Conservation (phyloP, 2,888 invertebrate species). For the Abrostola triplasia region DNA sequence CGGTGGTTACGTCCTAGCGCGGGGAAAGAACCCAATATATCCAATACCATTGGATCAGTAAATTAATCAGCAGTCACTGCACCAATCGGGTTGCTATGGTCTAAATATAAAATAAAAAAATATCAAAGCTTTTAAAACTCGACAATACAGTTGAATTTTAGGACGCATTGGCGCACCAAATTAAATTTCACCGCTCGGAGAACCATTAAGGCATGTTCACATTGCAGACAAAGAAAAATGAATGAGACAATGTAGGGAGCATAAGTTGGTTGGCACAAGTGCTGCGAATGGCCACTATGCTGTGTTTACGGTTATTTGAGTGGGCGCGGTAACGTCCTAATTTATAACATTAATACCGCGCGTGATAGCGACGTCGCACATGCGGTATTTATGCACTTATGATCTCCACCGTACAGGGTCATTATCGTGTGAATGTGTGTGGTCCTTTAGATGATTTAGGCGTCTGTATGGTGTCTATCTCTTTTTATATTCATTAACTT, state of each 20-base stretch:
- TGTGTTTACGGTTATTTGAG: slow-evolving; percentile 85
- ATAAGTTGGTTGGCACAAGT: slow-evolving; percentile 76
- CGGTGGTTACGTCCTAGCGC: too few species aligned
- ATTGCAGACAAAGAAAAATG: slow-evolving; percentile 66
- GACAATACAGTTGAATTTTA: not conserved
- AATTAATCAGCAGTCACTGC: too few species aligned
- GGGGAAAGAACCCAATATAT: too few species aligned
- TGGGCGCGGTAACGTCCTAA: slow-evolving; percentile 84
- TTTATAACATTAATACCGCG: slow-evolving; percentile 86
- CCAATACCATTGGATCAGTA: too few species aligned
- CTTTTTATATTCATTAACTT: not conserved
- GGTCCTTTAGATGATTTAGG: slow-evolving; percentile 1
- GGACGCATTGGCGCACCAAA: not conserved
- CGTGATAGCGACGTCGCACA: slow-evolving; percentile 55
- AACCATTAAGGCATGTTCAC: slow-evolving; percentile 47
- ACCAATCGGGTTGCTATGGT: too few species aligned
- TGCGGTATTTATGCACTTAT: slow-evolving; percentile 69
- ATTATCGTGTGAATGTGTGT: slow-evolving; percentile 14
- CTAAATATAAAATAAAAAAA: not conserved
- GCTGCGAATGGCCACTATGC: slow-evolving; percentile 77
- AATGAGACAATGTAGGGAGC: slow-evolving; percentile 67
- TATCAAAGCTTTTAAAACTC: not conserved
- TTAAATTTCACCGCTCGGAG: slow-evolving; percentile 18
- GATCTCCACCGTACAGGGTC: slow-evolving; percentile 33
- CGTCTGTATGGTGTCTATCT: not conserved